Conservation (phyloP, 2,888 invertebrate species). For the Herminia tarsipennalis region DNA sequence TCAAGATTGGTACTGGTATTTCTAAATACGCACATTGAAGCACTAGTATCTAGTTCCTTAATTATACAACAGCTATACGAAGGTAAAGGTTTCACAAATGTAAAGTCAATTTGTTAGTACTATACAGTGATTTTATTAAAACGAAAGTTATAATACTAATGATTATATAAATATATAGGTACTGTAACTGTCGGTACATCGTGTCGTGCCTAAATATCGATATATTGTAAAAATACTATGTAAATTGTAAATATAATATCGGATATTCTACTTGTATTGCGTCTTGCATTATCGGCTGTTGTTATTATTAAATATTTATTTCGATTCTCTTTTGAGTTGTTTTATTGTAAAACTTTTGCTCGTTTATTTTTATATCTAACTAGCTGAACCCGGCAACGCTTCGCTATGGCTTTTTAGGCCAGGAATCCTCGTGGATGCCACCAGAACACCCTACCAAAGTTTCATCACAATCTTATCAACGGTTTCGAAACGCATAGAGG, state of each 20-base stretch:
- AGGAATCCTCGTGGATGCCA: no score
- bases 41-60: no score
- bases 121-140: background rate
- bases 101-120: background rate
- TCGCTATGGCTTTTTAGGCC: no score
- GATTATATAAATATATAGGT: background rate
- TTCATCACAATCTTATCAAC: no score
- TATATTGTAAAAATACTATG: conserved; percentile 40
- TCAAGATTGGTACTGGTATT: no score
- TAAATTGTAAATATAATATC: conserved; percentile 47
- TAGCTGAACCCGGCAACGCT: no score
- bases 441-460: no score
- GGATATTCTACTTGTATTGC: conserved; percentile 40
- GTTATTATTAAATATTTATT: conserved; percentile 55
- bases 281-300: conserved; percentile 49
- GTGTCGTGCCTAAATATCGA: conserved; percentile 35
- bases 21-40: no score
- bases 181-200: conserved; percentile 1
- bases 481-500: no score
- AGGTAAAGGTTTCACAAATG: background rate
- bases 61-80: background rate
- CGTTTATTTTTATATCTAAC: no score
- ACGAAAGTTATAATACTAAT: background rate
- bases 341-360: conserved; percentile 27
- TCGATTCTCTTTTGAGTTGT: conserved; percentile 26